phyloP scores from a whole-genome alignment of 1,140 invertebrate genomes.

The Globodera rostochiensis region DNA sequence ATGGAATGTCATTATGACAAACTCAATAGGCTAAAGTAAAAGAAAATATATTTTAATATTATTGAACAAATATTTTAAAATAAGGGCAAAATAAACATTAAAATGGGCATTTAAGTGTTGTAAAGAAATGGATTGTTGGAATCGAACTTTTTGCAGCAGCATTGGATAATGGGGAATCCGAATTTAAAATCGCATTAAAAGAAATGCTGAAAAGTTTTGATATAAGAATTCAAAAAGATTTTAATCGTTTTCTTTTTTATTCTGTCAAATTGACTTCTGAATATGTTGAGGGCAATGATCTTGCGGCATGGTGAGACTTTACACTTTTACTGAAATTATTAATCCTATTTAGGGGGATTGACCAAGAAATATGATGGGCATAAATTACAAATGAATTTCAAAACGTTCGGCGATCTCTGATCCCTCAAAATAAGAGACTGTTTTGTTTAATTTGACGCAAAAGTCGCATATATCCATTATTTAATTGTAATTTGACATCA shows the following conservation, averaged over 20 bases:
- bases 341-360: background rate
- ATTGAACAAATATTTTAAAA: no score
- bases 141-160: background rate
- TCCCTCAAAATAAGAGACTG: no score
- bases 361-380: no score
- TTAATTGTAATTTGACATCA: no score
- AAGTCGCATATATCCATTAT: no score
- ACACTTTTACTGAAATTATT: background rate
- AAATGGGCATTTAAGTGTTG: background rate
- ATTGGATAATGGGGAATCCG: background rate
- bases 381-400: no score
- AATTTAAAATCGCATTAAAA: background rate
- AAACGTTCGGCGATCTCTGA: no score
- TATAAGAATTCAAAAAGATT: background rate
- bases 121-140: background rate
- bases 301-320: background rate
- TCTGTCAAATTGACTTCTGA: background rate
- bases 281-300: background rate
- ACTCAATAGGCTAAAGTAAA: background rate
- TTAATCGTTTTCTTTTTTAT: background rate
- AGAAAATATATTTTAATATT: no score
- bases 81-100: background rate
- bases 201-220: background rate
- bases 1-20: background rate
- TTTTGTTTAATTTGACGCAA: no score